A percentile compares a stretch with the other conserved stretches of the same genome.
phyloP scores from a whole-genome alignment of 2,113 vertebrate genomes.

The Neogobius melanostomus region DNA sequence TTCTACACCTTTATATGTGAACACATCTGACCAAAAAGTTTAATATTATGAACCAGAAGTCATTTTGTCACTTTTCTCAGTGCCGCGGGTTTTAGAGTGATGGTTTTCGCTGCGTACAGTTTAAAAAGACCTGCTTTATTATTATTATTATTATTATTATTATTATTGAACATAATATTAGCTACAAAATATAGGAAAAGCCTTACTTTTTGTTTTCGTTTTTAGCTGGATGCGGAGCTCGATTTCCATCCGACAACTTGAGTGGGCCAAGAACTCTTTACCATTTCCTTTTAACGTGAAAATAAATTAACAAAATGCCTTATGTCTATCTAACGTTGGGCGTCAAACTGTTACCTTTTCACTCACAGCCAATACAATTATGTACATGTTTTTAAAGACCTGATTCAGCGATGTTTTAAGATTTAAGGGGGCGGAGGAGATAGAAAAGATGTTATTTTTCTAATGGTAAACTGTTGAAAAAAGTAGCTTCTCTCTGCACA shows the following conservation, averaged over 20 bases:
- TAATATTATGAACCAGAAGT: neutral
- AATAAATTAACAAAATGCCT: constrained; percentile 39
- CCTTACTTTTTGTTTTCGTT: constrained; percentile 26
- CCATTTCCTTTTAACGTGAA: constrained; percentile 53
- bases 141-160: neutral
- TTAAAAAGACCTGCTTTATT: constrained; percentile 34
- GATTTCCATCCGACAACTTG: constrained; percentile 50
- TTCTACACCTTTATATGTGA: too few species aligned
- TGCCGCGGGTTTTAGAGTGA: constrained; percentile 32
- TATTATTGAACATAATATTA: constrained; percentile 28
- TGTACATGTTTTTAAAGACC: constrained; percentile 25
- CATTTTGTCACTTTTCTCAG: neutral
- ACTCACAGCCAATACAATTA: constrained; percentile 22
- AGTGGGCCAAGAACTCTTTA: constrained; percentile 66
- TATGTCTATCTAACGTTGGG: constrained; percentile 44
- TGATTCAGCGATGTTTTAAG: constrained; percentile 35
- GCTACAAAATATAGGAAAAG: constrained; percentile 59
- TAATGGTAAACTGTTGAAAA: constrained; percentile 50
- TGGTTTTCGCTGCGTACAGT: constrained; percentile 42
- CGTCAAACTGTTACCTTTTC: constrained; percentile 59
- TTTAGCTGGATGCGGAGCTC: constrained; percentile 39
- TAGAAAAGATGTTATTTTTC: constrained; percentile 62
- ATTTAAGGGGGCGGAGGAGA: constrained; percentile 39
- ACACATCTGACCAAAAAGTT: neutral
- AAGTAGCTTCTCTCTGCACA: constrained; percentile 32